Evolutionary conservation across 2,113 vertebrate genomes (phyloP), one percentile per base, ranked within the genome.

Genomic region (Glaucidium brasilianum): DNA sequence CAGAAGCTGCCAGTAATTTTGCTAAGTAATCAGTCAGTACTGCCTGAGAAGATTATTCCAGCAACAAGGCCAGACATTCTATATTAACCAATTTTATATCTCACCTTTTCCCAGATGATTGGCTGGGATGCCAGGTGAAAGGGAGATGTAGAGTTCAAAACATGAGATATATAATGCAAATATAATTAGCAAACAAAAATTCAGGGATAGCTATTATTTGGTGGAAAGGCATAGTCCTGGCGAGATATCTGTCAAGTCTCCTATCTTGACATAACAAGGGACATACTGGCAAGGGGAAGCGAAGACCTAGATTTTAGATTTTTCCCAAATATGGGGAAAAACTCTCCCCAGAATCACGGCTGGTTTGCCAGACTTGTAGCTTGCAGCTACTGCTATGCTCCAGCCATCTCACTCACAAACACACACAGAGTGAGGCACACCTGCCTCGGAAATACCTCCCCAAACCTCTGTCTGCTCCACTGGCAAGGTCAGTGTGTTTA

Each of bases 21-120:
- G n/a, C 60, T 97, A 96, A 97, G 77, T 93, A 82, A 96, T 97
- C 91, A 90, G 78, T 97, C 92, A 92, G 93, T 97, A 82, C 21
- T n/a, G 55, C 20, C 59, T 89, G 97, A 98, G 98, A 98, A 97
- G 86, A 98, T 97, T 96, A 59, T 77, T 94, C 91, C 90, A 96
- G 56, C 79, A 97, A 59, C 88, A 96, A 15, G 27, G 50, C 37
- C 69, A 94, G 75, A 29, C 68, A 90, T 95, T 85, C 96, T 85
- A 87, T 95, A 96, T 89, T 80, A 96, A 95, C 74, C 39, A 82
- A 75, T 87, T 79, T 92, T 75, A 27, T 73, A 96, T 95, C 87
- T 93, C 97, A 97, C 96, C 95, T 94, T 43, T 52, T 62, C 92
- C 27, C 39, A 92, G 78, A 53, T 66, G 58, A 53, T 63, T 68